Base-by-base conservation (phyloP, 2,113 vertebrate species). In the Microcebus jonahi region DNA sequence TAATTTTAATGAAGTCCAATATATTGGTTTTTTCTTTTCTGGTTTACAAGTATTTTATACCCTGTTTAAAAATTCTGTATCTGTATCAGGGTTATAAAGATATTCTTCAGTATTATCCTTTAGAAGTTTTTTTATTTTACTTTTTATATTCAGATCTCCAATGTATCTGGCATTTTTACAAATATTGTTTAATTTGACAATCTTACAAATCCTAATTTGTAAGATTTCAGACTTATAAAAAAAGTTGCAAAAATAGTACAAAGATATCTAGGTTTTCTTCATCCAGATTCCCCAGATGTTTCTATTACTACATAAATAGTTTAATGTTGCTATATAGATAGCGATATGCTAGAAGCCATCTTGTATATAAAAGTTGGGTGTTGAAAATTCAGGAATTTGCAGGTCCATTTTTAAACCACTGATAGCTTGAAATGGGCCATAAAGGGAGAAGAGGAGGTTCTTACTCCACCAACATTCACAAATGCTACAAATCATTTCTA, bases 1-100 rank as follows among this genome's bases (percentile, higher is more conserved):
- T 73, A 80, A 50, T 48, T 79, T 91, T 90, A 88, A 67, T 88
- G 55, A 91, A 96, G 20, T 73, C 36, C 11, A 90, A 0, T 71
- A 15, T 81, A 61, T 87, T 15, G 6, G 3, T 45, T 67, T 96
- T 97, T 95, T 93, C 25, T 39, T 84, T 95, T 93, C 39, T 75
- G 57, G 88, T 63, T 91, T 91, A 91, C 82, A 93, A 95, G 83
- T 65, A 75, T 76, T 76, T 80, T 96, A 27, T 42, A 90, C 9
- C 10, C 15, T 90, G 34, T 88, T 68, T 92, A 20, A 80, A 70
- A 94, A 76, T 50, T 70, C 34, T 85, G 80, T 84, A 15, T 70
- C 11, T 81, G 17, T 93, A 9, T n/a, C n/a, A n/a, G 42, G 9
- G 25, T 84, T 94, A 80, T 81, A 18, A 86, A 84, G 65, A 48